phyloP scores from a whole-genome alignment of 2,888 invertebrate species.

The Zeuzera pyrina region DNA sequence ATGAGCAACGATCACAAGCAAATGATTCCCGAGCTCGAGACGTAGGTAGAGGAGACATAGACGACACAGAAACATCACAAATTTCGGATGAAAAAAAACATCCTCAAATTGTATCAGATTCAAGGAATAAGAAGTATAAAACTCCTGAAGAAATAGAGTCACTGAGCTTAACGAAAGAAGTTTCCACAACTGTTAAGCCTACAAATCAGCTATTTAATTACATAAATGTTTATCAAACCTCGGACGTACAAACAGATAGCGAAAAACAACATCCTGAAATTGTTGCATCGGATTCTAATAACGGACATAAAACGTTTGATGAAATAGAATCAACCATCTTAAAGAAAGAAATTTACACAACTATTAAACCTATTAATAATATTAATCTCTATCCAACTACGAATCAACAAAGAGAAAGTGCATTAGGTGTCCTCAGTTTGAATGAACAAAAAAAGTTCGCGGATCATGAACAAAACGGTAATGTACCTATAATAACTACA shows the following conservation, averaged over 20 bases:
- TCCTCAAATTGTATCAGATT: background rate
- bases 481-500: slow-evolving; percentile 1
- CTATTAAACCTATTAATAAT: slow-evolving; percentile 3
- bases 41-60: slow-evolving; percentile 36
- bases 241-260: too few relatives aligned
- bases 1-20: slow-evolving; percentile 1
- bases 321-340: slow-evolving; percentile 27
- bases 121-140: slow-evolving; percentile 15
- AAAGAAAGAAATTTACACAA: slow-evolving; percentile 11
- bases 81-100: slow-evolving; percentile 6
- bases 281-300: slow-evolving; percentile 3
- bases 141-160: slow-evolving; percentile 26
- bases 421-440: slow-evolving; percentile 9
- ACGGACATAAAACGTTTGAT: slow-evolving; percentile 19
- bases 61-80: slow-evolving; percentile 11
- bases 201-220: too few relatives aligned
- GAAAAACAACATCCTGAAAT: slow-evolving; percentile 2
- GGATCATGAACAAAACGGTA: slow-evolving; percentile 12
- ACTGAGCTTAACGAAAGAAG: slow-evolving; percentile 20
- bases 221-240: too few relatives aligned
- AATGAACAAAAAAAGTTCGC: slow-evolving; percentile 11
- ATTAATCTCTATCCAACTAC: slow-evolving; percentile 4
- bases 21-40: slow-evolving; percentile 14
- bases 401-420: slow-evolving; percentile 3
- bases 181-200: slow-evolving; percentile 6